A percentile compares a stretch with the other conserved stretches of the same genome.
phyloP scores from a whole-genome alignment of 2,797 vertebrate genomes.

The Argyrosomus regius region DNA sequence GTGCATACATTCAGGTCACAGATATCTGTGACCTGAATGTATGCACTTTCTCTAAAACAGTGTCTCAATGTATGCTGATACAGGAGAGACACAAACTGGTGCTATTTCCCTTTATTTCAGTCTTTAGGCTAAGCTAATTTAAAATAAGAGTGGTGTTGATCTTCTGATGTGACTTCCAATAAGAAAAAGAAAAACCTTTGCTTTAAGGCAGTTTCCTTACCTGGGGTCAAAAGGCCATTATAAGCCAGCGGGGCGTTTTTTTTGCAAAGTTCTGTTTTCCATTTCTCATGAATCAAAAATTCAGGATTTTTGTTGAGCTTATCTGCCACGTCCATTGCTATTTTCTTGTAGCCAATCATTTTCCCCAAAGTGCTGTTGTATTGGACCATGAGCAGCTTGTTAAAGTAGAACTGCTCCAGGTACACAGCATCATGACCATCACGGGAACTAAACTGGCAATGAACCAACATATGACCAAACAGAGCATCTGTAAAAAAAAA shows the following conservation, averaged over 20 bases:
- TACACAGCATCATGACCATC: slow-evolving; percentile 10
- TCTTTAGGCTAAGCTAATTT: too few species aligned
- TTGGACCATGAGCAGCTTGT: rapidly evolving
- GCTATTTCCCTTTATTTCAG: too few species aligned
- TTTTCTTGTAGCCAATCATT: background rate
- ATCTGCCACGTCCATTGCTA: background rate
- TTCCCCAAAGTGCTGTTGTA: slow-evolving; percentile 40
- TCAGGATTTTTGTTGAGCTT: rapidly evolving
- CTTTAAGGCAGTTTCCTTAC: slow-evolving; percentile 1
- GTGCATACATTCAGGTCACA: too few species aligned
- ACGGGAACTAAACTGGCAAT: background rate
- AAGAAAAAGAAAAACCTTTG: background rate
- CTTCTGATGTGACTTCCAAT: too few species aligned
- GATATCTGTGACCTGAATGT: too few species aligned
- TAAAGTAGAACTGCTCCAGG: slow-evolving; percentile 21
- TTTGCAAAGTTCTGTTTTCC: slow-evolving; percentile 17
- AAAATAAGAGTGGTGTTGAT: too few species aligned
- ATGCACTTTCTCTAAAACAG: too few species aligned
- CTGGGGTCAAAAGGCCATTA: background rate
- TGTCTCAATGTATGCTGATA: too few species aligned
- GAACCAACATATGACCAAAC: background rate
- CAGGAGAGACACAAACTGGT: too few species aligned
- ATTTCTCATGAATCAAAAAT: rapidly evolving
- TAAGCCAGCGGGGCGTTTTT: background rate
- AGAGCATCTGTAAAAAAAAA: slow-evolving; percentile 8